Evolutionary conservation across 1,140 invertebrate species (phyloP).

Genomic region (Mactra quadrangularis): DNA sequence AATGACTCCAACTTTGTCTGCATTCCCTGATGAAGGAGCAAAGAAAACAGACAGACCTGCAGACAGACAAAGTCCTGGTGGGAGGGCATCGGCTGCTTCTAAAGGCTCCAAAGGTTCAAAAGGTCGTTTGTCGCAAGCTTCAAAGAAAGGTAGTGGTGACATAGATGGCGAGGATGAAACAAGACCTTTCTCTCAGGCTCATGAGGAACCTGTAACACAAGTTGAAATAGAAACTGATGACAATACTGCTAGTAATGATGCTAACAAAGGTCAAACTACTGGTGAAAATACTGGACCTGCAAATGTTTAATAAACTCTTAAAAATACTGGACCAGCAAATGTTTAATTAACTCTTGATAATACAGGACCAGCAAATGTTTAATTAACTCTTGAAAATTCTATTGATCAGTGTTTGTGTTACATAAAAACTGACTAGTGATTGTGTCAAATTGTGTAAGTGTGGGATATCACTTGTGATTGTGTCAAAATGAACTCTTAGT

Average conservation of each 20-base stretch:
- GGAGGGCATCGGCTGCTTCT: constrained; percentile 4
- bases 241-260: background rate
- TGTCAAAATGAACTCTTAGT: no score
- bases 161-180: constrained; percentile 41
- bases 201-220: constrained; percentile 52
- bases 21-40: constrained; percentile 6
- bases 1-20: constrained; percentile 27
- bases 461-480: no score
- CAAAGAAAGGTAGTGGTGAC: constrained; percentile 37
- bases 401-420: no score
- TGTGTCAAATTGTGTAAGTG: no score
- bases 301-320: no score
- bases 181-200: constrained; percentile 52
- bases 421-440: no score
- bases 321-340: no score
- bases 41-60: background rate
- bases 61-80: constrained; percentile 15
- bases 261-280: no score
- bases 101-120: constrained; percentile 38
- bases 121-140: constrained; percentile 25
- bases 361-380: no score
- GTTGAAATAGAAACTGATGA: constrained; percentile 47
- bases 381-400: no score
- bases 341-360: no score
- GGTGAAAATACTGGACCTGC: no score